These are phyloP conservation scores for Acanthochromis polyacanthus DNA, from an alignment of 2,113 vertebrate species.

Conservation along the genomic window DNA sequence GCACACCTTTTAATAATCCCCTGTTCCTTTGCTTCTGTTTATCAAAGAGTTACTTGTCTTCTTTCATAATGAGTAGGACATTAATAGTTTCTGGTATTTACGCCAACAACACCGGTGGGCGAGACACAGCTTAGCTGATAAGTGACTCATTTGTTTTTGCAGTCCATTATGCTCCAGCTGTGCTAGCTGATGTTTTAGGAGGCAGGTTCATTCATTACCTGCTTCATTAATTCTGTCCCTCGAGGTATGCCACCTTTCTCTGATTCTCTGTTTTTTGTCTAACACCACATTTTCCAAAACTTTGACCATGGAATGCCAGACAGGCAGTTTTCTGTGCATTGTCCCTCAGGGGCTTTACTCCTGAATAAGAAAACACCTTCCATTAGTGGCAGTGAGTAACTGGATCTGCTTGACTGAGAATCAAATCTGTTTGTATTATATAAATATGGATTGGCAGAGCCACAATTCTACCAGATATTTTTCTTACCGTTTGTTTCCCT, in stretches of 20 bases:
- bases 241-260: slow-evolving; percentile 65
- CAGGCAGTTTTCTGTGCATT: slow-evolving; percentile 51
- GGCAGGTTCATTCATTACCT: slow-evolving; percentile 71
- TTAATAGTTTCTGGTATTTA: slow-evolving; percentile 55
- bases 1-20: slow-evolving; percentile 27
- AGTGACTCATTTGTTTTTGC: slow-evolving; percentile 67
- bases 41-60: slow-evolving; percentile 50
- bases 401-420: slow-evolving; percentile 35
- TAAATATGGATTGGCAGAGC: slow-evolving; percentile 14
- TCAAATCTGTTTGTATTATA: slow-evolving; percentile 6
- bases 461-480: background rate
- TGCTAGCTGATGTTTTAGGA: slow-evolving; percentile 64
- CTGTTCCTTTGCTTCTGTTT: slow-evolving; percentile 10
- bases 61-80: slow-evolving; percentile 45
- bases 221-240: slow-evolving; percentile 75
- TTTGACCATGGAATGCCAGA: slow-evolving; percentile 56
- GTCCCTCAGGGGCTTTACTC: slow-evolving; percentile 40
- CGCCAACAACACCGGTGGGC: slow-evolving; percentile 23
- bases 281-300: slow-evolving; percentile 40
- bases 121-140: slow-evolving; percentile 40
- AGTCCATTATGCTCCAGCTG: slow-evolving; percentile 74
- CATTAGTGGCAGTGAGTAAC: slow-evolving; percentile 14
- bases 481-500: background rate
- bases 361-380: slow-evolving; percentile 45
- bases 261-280: slow-evolving; percentile 29